Conservation (phyloP, 2,797 vertebrate species). For the Neopelma chrysocephalum region DNA sequence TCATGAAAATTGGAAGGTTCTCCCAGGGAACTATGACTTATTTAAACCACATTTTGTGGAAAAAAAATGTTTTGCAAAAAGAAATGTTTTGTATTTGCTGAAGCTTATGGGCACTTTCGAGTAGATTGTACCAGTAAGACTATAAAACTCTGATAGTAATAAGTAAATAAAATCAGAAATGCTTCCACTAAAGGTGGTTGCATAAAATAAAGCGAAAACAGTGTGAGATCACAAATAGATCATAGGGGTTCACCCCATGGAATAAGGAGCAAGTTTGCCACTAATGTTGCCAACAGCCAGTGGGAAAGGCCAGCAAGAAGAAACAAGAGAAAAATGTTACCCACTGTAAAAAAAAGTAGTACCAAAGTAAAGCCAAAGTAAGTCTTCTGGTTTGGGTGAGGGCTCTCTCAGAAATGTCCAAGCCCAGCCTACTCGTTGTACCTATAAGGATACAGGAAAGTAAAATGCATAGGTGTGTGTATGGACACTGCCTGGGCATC, state of each 20-base stretch:
- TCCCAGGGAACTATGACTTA: neutral
- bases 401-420: neutral
- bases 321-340: neutral
- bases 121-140: neutral
- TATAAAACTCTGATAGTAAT: neutral
- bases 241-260: neutral
- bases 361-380: neutral
- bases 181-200: neutral
- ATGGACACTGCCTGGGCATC: neutral
- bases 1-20: neutral
- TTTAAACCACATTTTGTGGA: conserved; percentile 43
- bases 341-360: neutral
- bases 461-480: neutral
- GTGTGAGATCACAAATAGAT: neutral
- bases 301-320: neutral
- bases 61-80: neutral
- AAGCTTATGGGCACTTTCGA: neutral
- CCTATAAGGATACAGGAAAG: neutral
- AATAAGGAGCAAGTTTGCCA: neutral
- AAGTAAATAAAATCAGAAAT: neutral
- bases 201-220: neutral
- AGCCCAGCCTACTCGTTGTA: neutral
- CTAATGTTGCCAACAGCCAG: neutral
- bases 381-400: neutral
- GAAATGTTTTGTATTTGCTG: neutral